Base-by-base conservation (phyloP, 1,140 invertebrate genomes). In the Leptoteleia sp. region DNA sequence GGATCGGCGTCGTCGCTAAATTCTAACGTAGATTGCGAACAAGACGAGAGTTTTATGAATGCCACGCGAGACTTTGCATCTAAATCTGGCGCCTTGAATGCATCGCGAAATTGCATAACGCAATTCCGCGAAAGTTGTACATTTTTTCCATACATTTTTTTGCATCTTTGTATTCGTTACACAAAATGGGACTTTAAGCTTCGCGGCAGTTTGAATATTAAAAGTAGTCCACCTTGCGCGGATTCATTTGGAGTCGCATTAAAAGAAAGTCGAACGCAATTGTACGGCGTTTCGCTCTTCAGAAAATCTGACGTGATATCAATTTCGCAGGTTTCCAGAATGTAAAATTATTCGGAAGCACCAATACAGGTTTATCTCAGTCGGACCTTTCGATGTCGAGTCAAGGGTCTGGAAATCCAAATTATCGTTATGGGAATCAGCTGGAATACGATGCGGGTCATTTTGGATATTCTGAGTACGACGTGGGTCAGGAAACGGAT, bases 401-500 rank as follows among this genome's bases (percentile, higher is more conserved):
- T 4, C 91, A 92, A 19, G 91, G 89, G 6, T 93, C 93, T 11
- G 91, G 91, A 33, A 94, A 94, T 84, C 92, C 92, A 7, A 93
- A 92, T 70, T 95, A 95, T 81, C 91, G 92, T 33, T 95, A 95
- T 81, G 92, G 93, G 37, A 94, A 93, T 82, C 94, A 95, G 85
- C 86, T 93, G 67, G 92, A 93, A n/a, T 95, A 95, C 82, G 92
- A 94, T 54, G 91, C 92, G 64, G 93, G 93, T 16, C 91, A 92
- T 45, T 93, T 93, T 50, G 93, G 93, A 17, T 94, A 94, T 83
- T 91, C 92, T 17, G 83, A 91, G 9, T 93, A 92, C 79, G 87
- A 73, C 62, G 77, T 52, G 11, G 91, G 90, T 25, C 93, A 92
- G 82, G 77, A 88, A 16, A 81, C 82, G 29, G 87, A 88, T 59